A percentile compares a stretch with the other conserved stretches of the same genome.
phyloP scores from a whole-genome alignment of 2,888 invertebrate species.

The Hirtodrosophila histrioides region DNA sequence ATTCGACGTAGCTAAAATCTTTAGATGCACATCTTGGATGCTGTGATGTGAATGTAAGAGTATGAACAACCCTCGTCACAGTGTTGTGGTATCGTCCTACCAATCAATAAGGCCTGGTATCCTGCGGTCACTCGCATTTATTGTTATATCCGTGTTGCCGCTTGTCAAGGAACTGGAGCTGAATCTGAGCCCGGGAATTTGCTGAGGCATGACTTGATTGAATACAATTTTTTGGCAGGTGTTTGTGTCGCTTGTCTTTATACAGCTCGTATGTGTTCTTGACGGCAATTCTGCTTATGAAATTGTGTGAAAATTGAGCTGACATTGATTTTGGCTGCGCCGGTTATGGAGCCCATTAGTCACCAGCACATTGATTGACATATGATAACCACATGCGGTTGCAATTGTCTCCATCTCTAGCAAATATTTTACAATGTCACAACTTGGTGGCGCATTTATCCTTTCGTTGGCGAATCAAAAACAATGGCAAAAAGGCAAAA shows the following conservation, averaged over 20 bases:
- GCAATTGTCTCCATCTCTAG: constrained; percentile 36
- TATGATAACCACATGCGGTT: constrained; percentile 62
- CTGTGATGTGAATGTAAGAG: constrained; percentile 1
- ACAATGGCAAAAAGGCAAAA: constrained; percentile 16
- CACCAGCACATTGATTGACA: constrained; percentile 66
- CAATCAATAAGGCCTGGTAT: constrained; percentile 32
- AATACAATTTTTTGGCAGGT: constrained; percentile 58
- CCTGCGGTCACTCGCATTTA: constrained; percentile 50
- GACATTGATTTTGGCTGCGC: constrained; percentile 60
- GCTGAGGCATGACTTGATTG: constrained; percentile 53
- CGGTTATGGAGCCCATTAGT: constrained; percentile 63
- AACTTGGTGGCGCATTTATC: constrained; percentile 3
- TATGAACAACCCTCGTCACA: constrained; percentile 3
- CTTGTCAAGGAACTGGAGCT: constrained; percentile 14
- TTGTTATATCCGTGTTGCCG: constrained; percentile 32
- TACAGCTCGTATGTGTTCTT: constrained; percentile 13
- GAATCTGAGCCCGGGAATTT: constrained; percentile 9
- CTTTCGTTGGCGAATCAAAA: constrained; percentile 26
- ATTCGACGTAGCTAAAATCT: no score
- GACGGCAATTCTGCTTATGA: constrained; percentile 60
- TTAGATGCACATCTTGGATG: constrained; percentile 9
- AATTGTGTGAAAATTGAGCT: constrained; percentile 62
- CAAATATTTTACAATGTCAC: constrained; percentile 4
- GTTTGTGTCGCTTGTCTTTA: constrained; percentile 18
- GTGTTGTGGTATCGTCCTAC: no score